Evolutionary conservation across 2,888 invertebrate species (phyloP), one percentile per base, ranked within the genome.

Genomic region (Plebejus argus): DNA sequence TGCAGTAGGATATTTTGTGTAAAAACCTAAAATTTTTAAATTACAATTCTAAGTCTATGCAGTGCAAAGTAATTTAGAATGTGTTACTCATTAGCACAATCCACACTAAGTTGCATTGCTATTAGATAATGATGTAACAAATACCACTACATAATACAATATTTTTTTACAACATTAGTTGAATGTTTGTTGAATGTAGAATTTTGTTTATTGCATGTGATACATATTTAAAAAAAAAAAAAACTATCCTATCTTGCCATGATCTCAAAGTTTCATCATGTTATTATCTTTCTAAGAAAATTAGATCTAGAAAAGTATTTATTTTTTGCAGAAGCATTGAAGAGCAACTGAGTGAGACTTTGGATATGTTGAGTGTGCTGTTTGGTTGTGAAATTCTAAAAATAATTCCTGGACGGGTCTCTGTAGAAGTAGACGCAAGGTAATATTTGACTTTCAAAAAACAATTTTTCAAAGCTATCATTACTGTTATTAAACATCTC

Each of bases 321-420:
- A 12, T 76, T 78, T 80, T 77, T 77, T 78, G 78, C 85, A 97
- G 97, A 80, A 95, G 95, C 76, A 84, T 95, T 35, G 95, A 96
- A 74, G 97, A 98, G 83, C 97, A 98, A 92, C 87, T 98, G 10
- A 95, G 96, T 72, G 96, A 97, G 84, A 98, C 99, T 23, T 96
- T 99, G 93, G 99, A 99, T 87, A 98, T 98, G 94, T 95, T 99
- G 35, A 98, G 98, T 91, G 98, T 99, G 1, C 93, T 99, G 53
- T 99, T 99, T 93, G 99, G 99, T 61, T 96, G 96, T 87, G 99
- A 99, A 95, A 99, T 99, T 84, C 95, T 99, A 76, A 98, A 99
- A 93, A 98, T 99, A 82, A 97, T 99, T 81, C 99, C 99, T 18
- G 99, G 99, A 10, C 95, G 99, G 82, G 99, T 99, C 1, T 99